These are phyloP conservation scores for Cheilosia pagana DNA, from an alignment of 2,888 invertebrate genomes.

Conservation along the genomic window DNA sequence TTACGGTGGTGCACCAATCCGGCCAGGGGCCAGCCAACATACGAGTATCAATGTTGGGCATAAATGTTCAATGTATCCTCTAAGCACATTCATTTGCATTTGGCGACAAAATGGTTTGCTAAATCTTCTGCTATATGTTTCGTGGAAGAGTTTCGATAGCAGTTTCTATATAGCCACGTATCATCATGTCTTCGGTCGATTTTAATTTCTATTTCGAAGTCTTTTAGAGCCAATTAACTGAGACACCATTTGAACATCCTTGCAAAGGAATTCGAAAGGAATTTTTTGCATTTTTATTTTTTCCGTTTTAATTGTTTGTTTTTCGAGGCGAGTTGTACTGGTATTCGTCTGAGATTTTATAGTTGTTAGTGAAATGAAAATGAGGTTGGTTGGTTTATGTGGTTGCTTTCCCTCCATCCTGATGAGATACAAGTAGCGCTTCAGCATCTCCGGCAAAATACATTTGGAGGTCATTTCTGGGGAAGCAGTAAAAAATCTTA, in stretches of 20 bases:
- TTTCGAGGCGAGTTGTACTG: too few species aligned
- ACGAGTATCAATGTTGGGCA: slow-evolving; percentile 59
- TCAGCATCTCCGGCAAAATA: too few species aligned
- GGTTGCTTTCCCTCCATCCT: too few species aligned
- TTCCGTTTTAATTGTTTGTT: too few species aligned
- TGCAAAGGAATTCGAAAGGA: slow-evolving; percentile 19
- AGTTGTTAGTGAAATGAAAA: too few species aligned
- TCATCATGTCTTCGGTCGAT: slow-evolving; percentile 49
- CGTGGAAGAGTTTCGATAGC: slow-evolving; percentile 29
- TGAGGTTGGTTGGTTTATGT: too few species aligned
- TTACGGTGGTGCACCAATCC: slow-evolving; percentile 54
- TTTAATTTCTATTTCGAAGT: slow-evolving; percentile 50
- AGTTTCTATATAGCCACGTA: slow-evolving; percentile 43
- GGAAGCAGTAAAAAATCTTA: too few species aligned
- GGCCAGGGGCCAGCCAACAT: slow-evolving; percentile 34
- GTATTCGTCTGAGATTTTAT: too few species aligned
- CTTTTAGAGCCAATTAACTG: slow-evolving; percentile 69
- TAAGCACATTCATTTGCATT: slow-evolving; percentile 71
- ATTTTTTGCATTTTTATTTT: background rate
- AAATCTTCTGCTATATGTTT: background rate
- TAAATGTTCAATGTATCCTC: slow-evolving; percentile 70
- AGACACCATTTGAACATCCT: slow-evolving; percentile 64
- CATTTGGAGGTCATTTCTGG: too few species aligned
- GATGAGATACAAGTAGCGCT: too few species aligned
- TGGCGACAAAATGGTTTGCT: slow-evolving; percentile 61